phyloP scores from a whole-genome alignment of 1,140 invertebrate genomes.

The Formica selysi region DNA sequence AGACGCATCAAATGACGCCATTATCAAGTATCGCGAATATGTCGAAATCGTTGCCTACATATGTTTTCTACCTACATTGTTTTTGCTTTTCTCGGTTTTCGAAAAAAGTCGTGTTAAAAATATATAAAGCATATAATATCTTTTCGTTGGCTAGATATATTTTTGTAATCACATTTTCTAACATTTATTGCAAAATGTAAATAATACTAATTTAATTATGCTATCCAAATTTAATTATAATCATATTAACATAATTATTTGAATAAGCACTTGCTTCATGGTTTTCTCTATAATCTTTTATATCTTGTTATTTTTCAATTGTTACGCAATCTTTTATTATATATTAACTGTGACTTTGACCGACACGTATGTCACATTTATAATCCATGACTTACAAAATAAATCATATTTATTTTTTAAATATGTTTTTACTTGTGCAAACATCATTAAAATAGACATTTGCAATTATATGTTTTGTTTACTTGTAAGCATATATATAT shows the following conservation, averaged over 20 bases:
- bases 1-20: constrained; percentile 34
- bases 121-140: neutral
- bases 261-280: constrained; percentile 22
- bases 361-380: neutral
- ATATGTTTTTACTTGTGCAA: neutral
- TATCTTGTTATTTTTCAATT: constrained; percentile 16
- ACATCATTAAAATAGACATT: neutral
- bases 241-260: constrained; percentile 20
- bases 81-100: neutral
- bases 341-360: neutral
- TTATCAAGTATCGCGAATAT: neutral
- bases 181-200: neutral
- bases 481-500: neutral
- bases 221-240: constrained; percentile 19
- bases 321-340: neutral
- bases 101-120: neutral
- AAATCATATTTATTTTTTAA: neutral
- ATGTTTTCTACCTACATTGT: neutral
- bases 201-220: constrained; percentile 19
- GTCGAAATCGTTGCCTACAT: neutral
- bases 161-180: neutral
- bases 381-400: neutral
- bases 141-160: neutral
- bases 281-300: neutral
- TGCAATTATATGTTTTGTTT: neutral